Percentiles rank a stretch among this genome's conserved stretches.
Conservation (phyloP, 2,888 invertebrate species). For the Rotaria sp. region DNA sequence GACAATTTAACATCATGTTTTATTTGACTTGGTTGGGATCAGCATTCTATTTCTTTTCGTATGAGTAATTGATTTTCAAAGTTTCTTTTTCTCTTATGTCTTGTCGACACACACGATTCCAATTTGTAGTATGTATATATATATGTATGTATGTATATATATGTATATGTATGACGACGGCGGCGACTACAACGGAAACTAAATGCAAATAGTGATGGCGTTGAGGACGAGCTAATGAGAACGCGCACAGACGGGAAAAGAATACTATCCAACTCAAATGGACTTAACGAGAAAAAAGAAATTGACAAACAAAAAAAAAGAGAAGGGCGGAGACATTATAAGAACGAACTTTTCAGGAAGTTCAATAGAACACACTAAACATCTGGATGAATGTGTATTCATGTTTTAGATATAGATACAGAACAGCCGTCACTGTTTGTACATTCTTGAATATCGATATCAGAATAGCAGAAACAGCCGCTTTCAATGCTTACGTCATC, state of each 20-base stretch:
- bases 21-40: background rate
- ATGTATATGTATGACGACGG: background rate
- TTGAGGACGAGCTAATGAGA: slow-evolving; percentile 4
- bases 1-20: slow-evolving; percentile 3
- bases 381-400: background rate
- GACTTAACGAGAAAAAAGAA: slow-evolving; percentile 1
- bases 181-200: slow-evolving; percentile 9
- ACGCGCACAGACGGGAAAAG: background rate
- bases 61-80: background rate
- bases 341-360: background rate
- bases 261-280: slow-evolving; percentile 2
- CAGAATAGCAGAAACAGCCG: background rate
- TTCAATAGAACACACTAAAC: background rate
- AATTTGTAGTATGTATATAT: background rate
- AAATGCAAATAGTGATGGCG: slow-evolving; percentile 1
- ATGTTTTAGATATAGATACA: slow-evolving; percentile 9
- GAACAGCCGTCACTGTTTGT: slow-evolving; percentile 1
- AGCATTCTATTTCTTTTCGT: background rate
- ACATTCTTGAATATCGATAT: slow-evolving; percentile 2
- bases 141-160: background rate
- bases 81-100: background rate
- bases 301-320: background rate
- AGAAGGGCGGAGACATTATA: background rate
- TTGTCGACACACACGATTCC: background rate
- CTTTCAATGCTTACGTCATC: slow-evolving; percentile 11